Conservation (phyloP, 2,113 vertebrate species). For the Xiphorhynchus elegans region DNA sequence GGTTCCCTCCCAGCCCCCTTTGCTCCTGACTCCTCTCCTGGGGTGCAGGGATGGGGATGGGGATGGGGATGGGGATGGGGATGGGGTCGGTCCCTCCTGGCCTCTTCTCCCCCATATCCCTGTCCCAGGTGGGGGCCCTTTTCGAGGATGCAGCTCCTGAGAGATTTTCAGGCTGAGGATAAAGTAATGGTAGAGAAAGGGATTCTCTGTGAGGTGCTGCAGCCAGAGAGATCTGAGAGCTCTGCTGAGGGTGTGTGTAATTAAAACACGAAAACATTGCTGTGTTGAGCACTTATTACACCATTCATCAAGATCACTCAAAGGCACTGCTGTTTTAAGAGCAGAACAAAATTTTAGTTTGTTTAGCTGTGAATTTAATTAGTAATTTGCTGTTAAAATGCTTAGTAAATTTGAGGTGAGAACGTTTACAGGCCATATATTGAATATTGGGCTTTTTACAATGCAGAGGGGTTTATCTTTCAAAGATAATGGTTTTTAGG, state of each 20-base stretch:
- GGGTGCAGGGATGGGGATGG: background rate
- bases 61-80: background rate
- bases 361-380: constrained; percentile 1
- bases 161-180: background rate
- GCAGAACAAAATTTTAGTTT: background rate
- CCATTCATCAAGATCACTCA: background rate
- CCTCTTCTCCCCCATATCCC: background rate
- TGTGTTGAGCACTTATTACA: background rate
- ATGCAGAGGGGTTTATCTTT: background rate
- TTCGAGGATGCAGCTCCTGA: background rate
- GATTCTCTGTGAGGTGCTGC: background rate
- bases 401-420: background rate
- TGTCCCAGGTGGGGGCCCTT: fast-evolving
- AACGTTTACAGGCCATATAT: background rate
- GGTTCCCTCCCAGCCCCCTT: background rate
- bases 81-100: background rate
- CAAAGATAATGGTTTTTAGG: background rate
- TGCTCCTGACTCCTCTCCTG: background rate
- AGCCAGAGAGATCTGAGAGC: background rate
- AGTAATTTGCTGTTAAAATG: constrained; percentile 22
- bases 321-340: background rate
- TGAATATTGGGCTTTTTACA: background rate
- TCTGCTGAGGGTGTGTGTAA: background rate
- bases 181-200: background rate
- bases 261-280: constrained; percentile 1